These are phyloP conservation scores for Muscidifurax raptorellus DNA, from an alignment of 1,140 invertebrate species.

Conservation along the genomic window DNA sequence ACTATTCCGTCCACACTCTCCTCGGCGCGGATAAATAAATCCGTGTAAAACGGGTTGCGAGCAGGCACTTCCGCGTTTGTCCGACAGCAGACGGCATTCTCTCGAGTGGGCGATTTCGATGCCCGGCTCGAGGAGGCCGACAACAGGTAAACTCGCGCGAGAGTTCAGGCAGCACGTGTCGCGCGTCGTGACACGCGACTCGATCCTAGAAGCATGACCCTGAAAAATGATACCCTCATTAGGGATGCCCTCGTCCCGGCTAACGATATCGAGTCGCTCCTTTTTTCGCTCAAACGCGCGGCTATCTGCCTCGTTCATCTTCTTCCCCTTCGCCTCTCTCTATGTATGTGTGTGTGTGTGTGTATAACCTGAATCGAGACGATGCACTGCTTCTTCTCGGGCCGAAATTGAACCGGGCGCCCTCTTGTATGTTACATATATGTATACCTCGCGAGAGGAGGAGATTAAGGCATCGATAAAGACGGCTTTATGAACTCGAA, in stretches of 20 bases:
- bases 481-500: not conserved
- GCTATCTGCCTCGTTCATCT: not conserved
- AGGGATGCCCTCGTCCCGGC: not conserved
- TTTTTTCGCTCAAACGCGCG: no score
- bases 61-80: slow-evolving; percentile 13
- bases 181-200: not conserved
- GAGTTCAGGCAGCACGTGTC: not conserved
- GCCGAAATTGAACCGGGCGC: no score
- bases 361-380: no score
- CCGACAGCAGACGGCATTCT: not conserved
- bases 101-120: slow-evolving; percentile 67
- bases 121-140: slow-evolving; percentile 46
- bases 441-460: not conserved
- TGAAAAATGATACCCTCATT: slow-evolving; percentile 22
- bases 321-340: not conserved
- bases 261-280: not conserved
- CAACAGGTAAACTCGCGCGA: not conserved
- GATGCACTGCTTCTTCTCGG: no score
- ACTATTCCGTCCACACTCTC: not conserved
- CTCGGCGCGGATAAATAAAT: not conserved
- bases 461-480: not conserved
- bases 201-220: not conserved
- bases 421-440: not conserved
- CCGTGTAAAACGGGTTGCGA: slow-evolving; percentile 8
- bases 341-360: not conserved